A percentile compares a stretch with the other conserved stretches of the same genome.
phyloP scores from a whole-genome alignment of 2,113 vertebrate species.

The Stigmatopora argus region DNA sequence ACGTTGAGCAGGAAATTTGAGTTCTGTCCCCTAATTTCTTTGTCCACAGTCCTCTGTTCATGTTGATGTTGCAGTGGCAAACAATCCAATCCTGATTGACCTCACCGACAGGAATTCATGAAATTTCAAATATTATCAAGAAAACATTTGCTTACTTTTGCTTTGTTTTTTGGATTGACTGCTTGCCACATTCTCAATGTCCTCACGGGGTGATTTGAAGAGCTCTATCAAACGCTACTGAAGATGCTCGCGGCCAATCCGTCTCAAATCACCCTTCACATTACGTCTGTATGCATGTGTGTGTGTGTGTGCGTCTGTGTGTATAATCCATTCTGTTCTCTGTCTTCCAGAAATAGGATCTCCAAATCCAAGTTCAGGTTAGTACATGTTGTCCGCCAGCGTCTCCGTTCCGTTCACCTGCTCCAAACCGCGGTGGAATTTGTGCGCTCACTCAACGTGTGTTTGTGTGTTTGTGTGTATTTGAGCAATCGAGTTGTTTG shows the following conservation, averaged over 20 bases:
- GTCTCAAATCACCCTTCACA: slow-evolving; percentile 52
- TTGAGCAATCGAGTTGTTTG: neutral
- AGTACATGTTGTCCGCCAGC: slow-evolving; percentile 70
- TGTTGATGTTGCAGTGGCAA: slow-evolving; percentile 54
- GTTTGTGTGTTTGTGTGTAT: neutral
- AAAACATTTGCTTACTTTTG: slow-evolving; percentile 18
- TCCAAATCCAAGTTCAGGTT: slow-evolving; percentile 99
- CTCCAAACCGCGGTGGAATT: slow-evolving; percentile 29
- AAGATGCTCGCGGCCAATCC: neutral
- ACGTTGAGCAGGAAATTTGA: too few relatives aligned
- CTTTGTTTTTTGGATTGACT: slow-evolving; percentile 40
- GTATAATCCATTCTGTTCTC: slow-evolving; percentile 82
- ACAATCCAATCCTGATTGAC: slow-evolving; percentile 38
- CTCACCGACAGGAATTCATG: neutral
- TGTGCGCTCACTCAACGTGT: slow-evolving; percentile 11
- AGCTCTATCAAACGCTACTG: neutral
- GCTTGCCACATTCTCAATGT: slow-evolving; percentile 53
- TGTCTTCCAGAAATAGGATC: slow-evolving; percentile 96
- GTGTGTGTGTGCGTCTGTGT: slow-evolving; percentile 49
- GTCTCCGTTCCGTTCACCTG: slow-evolving; percentile 36
- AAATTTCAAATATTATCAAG: slow-evolving; percentile 22
- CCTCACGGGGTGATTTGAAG: slow-evolving; percentile 49
- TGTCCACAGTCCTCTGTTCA: slow-evolving; percentile 63
- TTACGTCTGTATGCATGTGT: slow-evolving; percentile 36
- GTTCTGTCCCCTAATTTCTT: neutral